Evolutionary conservation across 2,113 vertebrate genomes (phyloP), one percentile per base, ranked within the genome.

Genomic region (Ochotona curzoniae): DNA sequence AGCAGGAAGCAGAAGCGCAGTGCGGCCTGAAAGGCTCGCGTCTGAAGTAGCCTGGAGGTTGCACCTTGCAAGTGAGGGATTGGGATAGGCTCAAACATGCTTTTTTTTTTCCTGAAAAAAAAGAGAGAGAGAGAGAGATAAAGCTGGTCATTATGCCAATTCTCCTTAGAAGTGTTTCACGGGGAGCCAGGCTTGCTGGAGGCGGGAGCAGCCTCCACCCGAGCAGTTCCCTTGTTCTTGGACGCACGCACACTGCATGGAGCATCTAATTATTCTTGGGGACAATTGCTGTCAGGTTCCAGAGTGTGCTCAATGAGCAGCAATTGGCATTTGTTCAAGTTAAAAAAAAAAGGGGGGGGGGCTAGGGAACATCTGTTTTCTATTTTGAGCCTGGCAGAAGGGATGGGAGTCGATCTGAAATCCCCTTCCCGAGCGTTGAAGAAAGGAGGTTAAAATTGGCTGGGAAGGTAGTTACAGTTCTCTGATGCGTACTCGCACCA

Each of bases 321-420:
- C 92, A 90, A 82, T 93, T 95, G 97, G 92, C 94, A 83, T 96
- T 95, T 93, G 82, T 96, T 93, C 94, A 93, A 80, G 74, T 96
- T 66, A 74, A 78, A 96, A 44, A 44, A 44, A 44, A 44, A 44
- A 44, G 93, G 95, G 86, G 87, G 83, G 80, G 13, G 0, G 63
- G 61, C 86, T 69, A 70, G 86, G 57, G 91, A 96, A 95, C 97
- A 97, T 97, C 97, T 97, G 96, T 95, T 94, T 97, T 97, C 97
- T 97, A 97, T 97, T 97, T 97, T 96, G 93, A 96, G 95, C 83
- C 2, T 10, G 6, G 21, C 63, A 93, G 92, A 87, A 89, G 91
- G 91, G 71, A 81, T 54, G 75, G 73, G 94, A 66, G 78, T 91
- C 44, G 83, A 61, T 86, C 92, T 94, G 63, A 94, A 49, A 96